phyloP scores from a whole-genome alignment of 2,113 vertebrate genomes.

The Aldabrachelys gigantea region DNA sequence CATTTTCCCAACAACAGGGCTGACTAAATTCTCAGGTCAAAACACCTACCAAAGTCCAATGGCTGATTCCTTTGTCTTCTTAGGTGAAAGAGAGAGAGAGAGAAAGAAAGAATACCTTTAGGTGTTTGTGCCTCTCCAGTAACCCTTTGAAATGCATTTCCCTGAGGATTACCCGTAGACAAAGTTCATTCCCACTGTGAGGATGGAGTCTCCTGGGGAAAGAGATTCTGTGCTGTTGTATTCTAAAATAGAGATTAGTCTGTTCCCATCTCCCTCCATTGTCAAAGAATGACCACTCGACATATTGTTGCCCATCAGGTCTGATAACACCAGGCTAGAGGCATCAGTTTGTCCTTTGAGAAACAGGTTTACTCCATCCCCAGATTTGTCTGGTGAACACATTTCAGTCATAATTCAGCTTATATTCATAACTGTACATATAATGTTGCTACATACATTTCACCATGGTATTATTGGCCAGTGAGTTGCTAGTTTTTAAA shows the following conservation, averaged over 20 bases:
- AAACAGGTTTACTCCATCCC: too few relatives aligned
- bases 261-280: not conserved
- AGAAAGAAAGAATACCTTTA: not conserved
- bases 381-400: too few relatives aligned
- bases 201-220: not conserved
- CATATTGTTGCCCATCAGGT: not conserved
- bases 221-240: not conserved
- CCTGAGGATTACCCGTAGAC: not conserved
- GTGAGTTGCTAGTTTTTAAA: too few relatives aligned
- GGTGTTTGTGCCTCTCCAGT: not conserved
- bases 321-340: not conserved
- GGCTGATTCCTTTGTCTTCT: not conserved
- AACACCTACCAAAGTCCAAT: not conserved
- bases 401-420: too few relatives aligned
- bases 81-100: not conserved
- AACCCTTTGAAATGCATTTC: not conserved
- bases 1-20: not conserved
- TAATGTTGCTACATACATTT: too few relatives aligned
- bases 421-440: too few relatives aligned
- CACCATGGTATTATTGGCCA: too few relatives aligned
- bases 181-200: not conserved
- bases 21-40: not conserved
- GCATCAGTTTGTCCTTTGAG: not conserved
- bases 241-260: not conserved
- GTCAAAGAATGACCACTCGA: not conserved